A percentile compares a stretch with the other conserved stretches of the same genome.
phyloP scores from a whole-genome alignment of 2,113 vertebrate genomes.

The Eolophus roseicapilla region DNA sequence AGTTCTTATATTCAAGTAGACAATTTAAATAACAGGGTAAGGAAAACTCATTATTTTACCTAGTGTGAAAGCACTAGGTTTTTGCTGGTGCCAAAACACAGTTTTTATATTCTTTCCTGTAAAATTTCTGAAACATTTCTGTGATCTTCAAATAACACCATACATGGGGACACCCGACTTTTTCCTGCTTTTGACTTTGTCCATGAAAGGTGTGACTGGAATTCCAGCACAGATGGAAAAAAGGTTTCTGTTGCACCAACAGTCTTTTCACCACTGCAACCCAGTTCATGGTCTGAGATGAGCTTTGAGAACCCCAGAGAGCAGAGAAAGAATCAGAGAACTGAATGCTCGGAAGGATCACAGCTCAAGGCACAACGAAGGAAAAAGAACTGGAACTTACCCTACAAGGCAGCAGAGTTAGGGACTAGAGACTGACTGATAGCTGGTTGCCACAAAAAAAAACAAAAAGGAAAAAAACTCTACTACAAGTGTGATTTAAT shows the following conservation, averaged over 20 bases:
- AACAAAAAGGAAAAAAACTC: background rate
- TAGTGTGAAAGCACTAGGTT: background rate
- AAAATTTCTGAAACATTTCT: background rate
- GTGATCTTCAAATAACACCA: background rate
- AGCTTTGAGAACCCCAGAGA: background rate
- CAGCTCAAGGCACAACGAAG: background rate
- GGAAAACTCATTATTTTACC: background rate
- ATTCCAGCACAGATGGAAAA: background rate
- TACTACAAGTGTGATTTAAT: background rate
- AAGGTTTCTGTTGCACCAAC: background rate
- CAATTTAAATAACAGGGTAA: background rate
- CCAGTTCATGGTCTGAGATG: background rate
- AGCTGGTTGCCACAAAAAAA: accelerated
- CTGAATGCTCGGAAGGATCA: background rate
- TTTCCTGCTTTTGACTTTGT: background rate
- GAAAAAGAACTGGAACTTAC: background rate
- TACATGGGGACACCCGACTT: background rate
- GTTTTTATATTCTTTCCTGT: background rate
- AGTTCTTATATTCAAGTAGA: background rate
- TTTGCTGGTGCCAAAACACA: background rate
- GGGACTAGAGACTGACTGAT: background rate
- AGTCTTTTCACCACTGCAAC: background rate
- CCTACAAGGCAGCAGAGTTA: background rate
- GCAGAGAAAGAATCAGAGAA: background rate
- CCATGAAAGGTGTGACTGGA: background rate